Percentiles rank a stretch among this genome's conserved stretches.
Conservation (phyloP, 2,888 invertebrate species). For the Amblyjoppa proteus region DNA sequence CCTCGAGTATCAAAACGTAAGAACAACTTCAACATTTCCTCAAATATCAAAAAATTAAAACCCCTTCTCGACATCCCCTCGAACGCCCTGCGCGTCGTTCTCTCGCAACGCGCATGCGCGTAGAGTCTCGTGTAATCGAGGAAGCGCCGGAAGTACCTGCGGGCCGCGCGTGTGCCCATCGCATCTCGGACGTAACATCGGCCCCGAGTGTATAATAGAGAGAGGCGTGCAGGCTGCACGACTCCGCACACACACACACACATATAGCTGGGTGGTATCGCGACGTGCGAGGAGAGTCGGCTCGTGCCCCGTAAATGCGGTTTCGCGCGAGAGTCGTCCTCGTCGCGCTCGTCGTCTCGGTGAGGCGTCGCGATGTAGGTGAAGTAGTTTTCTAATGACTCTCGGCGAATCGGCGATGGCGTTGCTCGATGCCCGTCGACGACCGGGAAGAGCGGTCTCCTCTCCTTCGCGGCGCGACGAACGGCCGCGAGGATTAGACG, state of each 20-base stretch:
- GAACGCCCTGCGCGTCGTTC: neutral
- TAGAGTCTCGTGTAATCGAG: neutral
- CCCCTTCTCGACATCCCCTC: too few species aligned
- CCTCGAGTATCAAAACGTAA: too few species aligned
- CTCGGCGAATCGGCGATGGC: slow-evolving; percentile 59
- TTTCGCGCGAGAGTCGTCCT: slow-evolving; percentile 63
- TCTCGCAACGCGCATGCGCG: neutral
- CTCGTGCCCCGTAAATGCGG: slow-evolving; percentile 59
- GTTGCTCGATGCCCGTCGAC: slow-evolving; percentile 48
- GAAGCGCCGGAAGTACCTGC: slow-evolving; percentile 60
- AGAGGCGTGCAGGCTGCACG: slow-evolving; percentile 31
- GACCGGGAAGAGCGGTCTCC: neutral
- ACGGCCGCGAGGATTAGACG: slow-evolving; percentile 13
- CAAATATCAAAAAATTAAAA: too few species aligned
- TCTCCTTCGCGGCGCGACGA: slow-evolving; percentile 7
- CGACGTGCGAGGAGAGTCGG: neutral
- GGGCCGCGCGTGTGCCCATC: slow-evolving; percentile 31
- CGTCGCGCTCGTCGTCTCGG: slow-evolving; percentile 43
- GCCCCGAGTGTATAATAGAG: slow-evolving; percentile 51
- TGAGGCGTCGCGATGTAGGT: slow-evolving; percentile 73
- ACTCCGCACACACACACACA: neutral
- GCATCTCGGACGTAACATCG: slow-evolving; percentile 65
- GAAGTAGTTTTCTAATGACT: slow-evolving; percentile 77
- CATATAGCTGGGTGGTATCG: slow-evolving; percentile 13
- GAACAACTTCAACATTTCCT: too few species aligned